These are phyloP conservation scores for Perdita meconis DNA, from an alignment of 2,888 invertebrate species.

Conservation along the genomic window DNA sequence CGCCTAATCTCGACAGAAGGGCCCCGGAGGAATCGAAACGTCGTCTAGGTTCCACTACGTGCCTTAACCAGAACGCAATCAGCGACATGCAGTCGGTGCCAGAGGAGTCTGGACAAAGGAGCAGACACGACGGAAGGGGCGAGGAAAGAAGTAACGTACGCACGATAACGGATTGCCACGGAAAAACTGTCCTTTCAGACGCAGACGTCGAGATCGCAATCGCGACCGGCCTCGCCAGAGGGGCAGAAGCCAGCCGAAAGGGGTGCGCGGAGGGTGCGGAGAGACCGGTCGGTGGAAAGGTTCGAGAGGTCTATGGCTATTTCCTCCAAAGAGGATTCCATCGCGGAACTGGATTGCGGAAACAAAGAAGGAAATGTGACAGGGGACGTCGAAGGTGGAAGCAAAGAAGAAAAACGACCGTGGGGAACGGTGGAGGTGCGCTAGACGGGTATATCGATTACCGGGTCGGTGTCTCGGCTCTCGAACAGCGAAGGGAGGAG, in stretches of 20 bases:
- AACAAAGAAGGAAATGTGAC: slow-evolving; percentile 69
- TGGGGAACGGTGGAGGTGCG: slow-evolving; percentile 40
- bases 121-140: neutral
- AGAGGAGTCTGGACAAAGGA: slow-evolving; percentile 38
- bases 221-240: slow-evolving; percentile 45
- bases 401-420: slow-evolving; percentile 37
- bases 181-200: slow-evolving; percentile 63
- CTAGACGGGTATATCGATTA: slow-evolving; percentile 75
- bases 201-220: slow-evolving; percentile 68
- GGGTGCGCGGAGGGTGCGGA: slow-evolving; percentile 20
- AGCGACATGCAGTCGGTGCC: slow-evolving; percentile 24
- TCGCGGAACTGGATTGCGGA: slow-evolving; percentile 61
- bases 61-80: slow-evolving; percentile 49
- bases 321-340: slow-evolving; percentile 66
- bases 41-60: slow-evolving; percentile 17
- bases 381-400: slow-evolving; percentile 52
- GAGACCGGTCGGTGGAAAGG: slow-evolving; percentile 34
- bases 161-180: slow-evolving; percentile 57
- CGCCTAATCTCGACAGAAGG: neutral
- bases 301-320: slow-evolving; percentile 60
- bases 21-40: slow-evolving; percentile 25
- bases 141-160: slow-evolving; percentile 45
- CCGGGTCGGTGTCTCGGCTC: slow-evolving; percentile 65
- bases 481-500: slow-evolving; percentile 30
- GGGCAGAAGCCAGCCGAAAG: slow-evolving; percentile 22